Evolutionary conservation across 2,113 vertebrate species (phyloP).

Genomic region (Nothobranchius furzeri): DNA sequence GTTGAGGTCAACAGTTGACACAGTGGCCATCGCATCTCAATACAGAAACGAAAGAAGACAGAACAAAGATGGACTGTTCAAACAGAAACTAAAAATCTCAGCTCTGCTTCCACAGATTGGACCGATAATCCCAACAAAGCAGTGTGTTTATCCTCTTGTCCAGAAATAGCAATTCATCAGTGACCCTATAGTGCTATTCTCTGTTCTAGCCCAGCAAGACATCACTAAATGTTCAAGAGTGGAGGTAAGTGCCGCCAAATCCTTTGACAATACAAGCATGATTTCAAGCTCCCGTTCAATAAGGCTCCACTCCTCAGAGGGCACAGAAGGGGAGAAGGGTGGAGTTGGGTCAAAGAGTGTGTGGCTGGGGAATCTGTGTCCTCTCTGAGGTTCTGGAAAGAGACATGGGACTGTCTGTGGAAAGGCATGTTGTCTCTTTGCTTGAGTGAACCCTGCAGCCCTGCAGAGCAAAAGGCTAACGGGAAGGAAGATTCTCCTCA

Average conservation of each 20-base stretch:
- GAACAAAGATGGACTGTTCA: neutral
- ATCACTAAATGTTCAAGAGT: constrained; percentile 87
- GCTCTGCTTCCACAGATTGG: constrained; percentile 51
- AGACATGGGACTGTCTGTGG: constrained; percentile 79
- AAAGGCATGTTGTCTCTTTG: constrained; percentile 56
- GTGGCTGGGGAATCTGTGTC: constrained; percentile 42
- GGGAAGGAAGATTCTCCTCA: constrained; percentile 30
- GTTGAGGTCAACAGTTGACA: too few relatives aligned
- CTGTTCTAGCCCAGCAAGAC: constrained; percentile 85
- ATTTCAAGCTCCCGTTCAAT: constrained; percentile 85
- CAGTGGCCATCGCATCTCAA: too few relatives aligned
- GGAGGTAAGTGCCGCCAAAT: constrained; percentile 86
- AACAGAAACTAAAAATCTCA: constrained; percentile 59
- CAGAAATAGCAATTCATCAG: constrained; percentile 84
- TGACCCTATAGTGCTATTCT: constrained; percentile 88
- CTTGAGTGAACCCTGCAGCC: constrained; percentile 57
- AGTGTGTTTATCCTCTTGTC: constrained; percentile 77
- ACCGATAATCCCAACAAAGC: constrained; percentile 77
- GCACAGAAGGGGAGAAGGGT: constrained; percentile 31
- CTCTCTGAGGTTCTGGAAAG: constrained; percentile 61
- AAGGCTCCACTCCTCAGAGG: constrained; percentile 76
- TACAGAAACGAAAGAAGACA: too few relatives aligned
- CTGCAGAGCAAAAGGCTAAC: constrained; percentile 35
- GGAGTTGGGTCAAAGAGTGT: constrained; percentile 47
- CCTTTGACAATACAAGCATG: constrained; percentile 89